A percentile compares a stretch with the other conserved stretches of the same genome.
These are phyloP conservation scores for Pharmacophagus antenor DNA, from an alignment of 2,888 invertebrate genomes.

Conservation along the genomic window DNA sequence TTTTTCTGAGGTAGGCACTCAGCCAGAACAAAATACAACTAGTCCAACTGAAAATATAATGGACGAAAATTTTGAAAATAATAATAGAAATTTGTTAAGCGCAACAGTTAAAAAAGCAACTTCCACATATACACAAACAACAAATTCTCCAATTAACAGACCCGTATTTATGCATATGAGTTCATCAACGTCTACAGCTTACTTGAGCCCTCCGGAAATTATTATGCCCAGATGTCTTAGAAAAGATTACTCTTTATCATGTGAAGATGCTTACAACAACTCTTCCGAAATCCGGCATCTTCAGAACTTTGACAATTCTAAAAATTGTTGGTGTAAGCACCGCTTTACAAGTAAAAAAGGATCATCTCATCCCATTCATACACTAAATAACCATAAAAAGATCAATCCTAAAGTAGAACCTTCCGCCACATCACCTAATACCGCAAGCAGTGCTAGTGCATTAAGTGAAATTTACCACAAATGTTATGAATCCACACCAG, in stretches of 20 bases:
- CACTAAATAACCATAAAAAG: slow-evolving; percentile 10
- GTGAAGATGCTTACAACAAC: slow-evolving; percentile 45
- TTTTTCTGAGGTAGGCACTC: background rate
- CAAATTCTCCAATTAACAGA: slow-evolving; percentile 53
- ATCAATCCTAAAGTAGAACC: slow-evolving; percentile 4
- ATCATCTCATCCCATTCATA: background rate
- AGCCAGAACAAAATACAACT: background rate
- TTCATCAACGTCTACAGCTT: slow-evolving; percentile 75
- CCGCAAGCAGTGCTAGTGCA: slow-evolving; percentile 41
- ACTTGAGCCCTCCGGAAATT: slow-evolving; percentile 76
- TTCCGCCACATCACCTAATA: slow-evolving; percentile 52
- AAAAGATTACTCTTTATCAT: slow-evolving; percentile 41
- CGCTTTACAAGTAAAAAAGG: slow-evolving; percentile 4
- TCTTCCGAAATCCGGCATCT: slow-evolving; percentile 36
- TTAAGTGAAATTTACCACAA: slow-evolving; percentile 8
- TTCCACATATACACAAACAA: slow-evolving; percentile 66
- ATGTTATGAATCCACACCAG: slow-evolving; percentile 7
- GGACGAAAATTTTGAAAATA: background rate
- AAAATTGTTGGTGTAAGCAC: slow-evolving; percentile 46
- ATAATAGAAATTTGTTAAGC: background rate
- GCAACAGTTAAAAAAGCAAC: slow-evolving; percentile 47
- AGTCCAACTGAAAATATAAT: slow-evolving; percentile 1
- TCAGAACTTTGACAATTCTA: slow-evolving; percentile 36
- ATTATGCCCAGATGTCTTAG: slow-evolving; percentile 60
- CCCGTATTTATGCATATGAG: slow-evolving; percentile 68